These are phyloP conservation scores for Phymastichus coffea DNA, from an alignment of 1,140 invertebrate genomes.

Conservation along the genomic window DNA sequence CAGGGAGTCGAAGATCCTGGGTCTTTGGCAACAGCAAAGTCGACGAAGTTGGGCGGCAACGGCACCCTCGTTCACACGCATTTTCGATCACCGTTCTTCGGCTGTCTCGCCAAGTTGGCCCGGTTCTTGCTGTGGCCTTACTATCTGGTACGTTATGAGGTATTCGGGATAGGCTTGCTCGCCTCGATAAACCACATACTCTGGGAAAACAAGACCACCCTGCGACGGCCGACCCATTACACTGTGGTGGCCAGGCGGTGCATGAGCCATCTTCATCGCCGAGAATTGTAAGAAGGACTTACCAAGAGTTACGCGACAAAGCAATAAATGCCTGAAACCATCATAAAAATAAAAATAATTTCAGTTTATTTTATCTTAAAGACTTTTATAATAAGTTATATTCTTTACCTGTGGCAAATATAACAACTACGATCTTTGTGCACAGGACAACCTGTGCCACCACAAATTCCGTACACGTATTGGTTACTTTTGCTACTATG, in stretches of 20 bases:
- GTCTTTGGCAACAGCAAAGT: constrained; percentile 31
- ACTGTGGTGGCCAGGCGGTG: constrained; percentile 93
- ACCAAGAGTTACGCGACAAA: constrained; percentile 91
- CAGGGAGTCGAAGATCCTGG: constrained; percentile 19
- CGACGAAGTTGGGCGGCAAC: not conserved
- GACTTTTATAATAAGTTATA: not conserved
- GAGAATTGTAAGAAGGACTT: constrained; percentile 94
- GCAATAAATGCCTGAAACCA: constrained; percentile 78
- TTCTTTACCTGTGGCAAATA: constrained; percentile 66
- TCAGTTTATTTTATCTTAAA: not conserved
- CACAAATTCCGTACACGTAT: constrained; percentile 94
- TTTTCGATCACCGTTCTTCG: constrained; percentile 51
- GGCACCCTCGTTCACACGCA: not conserved
- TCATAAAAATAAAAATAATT: constrained; percentile 9
- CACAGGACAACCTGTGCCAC: constrained; percentile 92
- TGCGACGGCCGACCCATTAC: constrained; percentile 88
- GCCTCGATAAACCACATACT: constrained; percentile 95
- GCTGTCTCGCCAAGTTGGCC: constrained; percentile 38
- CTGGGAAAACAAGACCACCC: constrained; percentile 90
- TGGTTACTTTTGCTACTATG: constrained; percentile 98
- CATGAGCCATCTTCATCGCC: constrained; percentile 98
- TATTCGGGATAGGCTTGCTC: constrained; percentile 97
- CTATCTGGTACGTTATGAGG: constrained; percentile 94
- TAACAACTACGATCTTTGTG: constrained; percentile 85
- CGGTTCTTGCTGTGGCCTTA: constrained; percentile 70